Percentiles rank a stretch among this genome's conserved stretches.
Evolutionary conservation across 2,797 vertebrate genomes (phyloP).

Genomic region (Cuniculus paca): DNA sequence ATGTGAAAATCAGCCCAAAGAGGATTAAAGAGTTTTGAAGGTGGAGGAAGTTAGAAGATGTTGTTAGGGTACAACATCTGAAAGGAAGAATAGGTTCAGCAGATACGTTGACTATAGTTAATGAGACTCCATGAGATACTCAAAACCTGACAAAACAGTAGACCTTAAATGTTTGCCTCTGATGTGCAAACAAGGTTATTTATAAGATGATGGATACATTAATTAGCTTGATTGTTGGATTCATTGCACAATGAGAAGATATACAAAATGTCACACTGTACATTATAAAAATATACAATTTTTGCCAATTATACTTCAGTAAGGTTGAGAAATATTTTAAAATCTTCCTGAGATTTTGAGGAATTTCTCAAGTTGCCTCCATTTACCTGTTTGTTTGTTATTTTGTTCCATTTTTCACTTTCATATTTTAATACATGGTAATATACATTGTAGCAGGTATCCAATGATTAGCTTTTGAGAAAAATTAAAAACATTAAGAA

Average conservation of each 20-base stretch:
- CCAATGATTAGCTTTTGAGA: background rate
- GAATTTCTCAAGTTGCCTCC: too few relatives aligned
- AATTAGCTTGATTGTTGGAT: background rate
- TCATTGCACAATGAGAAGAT: background rate
- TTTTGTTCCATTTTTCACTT: background rate
- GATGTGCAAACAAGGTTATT: background rate
- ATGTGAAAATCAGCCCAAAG: too few relatives aligned
- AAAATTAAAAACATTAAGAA: constrained; percentile 33
- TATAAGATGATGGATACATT: background rate
- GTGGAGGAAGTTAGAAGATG: too few relatives aligned
- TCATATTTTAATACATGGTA: background rate
- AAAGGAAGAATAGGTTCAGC: background rate
- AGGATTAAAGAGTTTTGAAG: too few relatives aligned
- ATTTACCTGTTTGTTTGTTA: too few relatives aligned
- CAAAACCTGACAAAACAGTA: background rate
- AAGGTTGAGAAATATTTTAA: background rate
- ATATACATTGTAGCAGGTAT: background rate
- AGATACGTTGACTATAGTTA: background rate
- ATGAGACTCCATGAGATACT: background rate
- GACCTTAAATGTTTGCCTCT: background rate
- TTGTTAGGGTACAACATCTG: background rate
- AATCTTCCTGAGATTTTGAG: background rate
- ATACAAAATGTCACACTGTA: background rate
- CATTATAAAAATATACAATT: background rate
- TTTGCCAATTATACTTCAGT: background rate